Percentiles rank a stretch among this genome's conserved stretches.
Evolutionary conservation across 2,888 invertebrate genomes (phyloP).

Genomic region (Neocrepidodera transversa): DNA sequence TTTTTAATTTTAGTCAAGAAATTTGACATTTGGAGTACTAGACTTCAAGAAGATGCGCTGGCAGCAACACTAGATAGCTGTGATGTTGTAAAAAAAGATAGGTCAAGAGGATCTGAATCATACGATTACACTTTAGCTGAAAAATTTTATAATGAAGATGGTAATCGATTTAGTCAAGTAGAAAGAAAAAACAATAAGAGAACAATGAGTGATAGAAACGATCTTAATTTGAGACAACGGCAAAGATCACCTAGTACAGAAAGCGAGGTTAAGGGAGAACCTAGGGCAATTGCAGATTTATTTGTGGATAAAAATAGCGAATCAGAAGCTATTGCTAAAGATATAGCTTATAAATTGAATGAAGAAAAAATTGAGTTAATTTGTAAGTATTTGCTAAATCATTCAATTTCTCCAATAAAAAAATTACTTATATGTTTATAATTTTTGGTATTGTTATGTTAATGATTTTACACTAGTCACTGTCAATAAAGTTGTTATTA

Average conservation of each 20-base stretch:
- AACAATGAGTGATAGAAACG: constrained; percentile 66
- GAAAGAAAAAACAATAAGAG: constrained; percentile 64
- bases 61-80: constrained; percentile 77
- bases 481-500: too few relatives aligned
- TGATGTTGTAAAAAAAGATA: constrained; percentile 74
- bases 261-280: constrained; percentile 64
- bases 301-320: constrained; percentile 61
- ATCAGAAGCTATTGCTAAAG: constrained; percentile 69
- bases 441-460: too few relatives aligned
- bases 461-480: too few relatives aligned
- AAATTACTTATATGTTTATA: too few relatives aligned
- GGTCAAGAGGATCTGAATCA: constrained; percentile 75
- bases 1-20: constrained; percentile 60
- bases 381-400: constrained; percentile 62
- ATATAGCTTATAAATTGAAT: constrained; percentile 75
- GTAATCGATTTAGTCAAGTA: constrained; percentile 17
- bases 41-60: constrained; percentile 78
- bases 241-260: constrained; percentile 53
- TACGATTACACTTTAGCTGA: constrained; percentile 70
- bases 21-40: constrained; percentile 79
- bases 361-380: constrained; percentile 79
- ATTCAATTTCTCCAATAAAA: too few relatives aligned
- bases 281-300: constrained; percentile 68
- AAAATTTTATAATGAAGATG: constrained; percentile 60
- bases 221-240: constrained; percentile 65